Conservation (phyloP, 2,113 vertebrate genomes). For the Cranoglanis bouderius region DNA sequence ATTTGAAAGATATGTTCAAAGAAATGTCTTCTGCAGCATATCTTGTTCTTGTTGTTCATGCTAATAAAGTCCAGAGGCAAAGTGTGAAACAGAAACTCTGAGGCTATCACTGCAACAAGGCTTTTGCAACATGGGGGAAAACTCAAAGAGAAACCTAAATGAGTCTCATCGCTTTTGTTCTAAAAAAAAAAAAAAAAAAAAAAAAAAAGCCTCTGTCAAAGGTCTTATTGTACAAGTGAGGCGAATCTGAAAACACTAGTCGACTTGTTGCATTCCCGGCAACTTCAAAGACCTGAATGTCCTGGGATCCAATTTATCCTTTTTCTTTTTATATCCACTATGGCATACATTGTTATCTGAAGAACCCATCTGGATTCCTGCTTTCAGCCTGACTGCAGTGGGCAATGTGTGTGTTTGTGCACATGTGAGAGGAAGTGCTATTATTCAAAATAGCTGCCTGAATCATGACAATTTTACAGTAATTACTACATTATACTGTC, state of each 20-base stretch:
- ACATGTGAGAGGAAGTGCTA: neutral
- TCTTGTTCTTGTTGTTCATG: conserved; percentile 52
- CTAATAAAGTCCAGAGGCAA: conserved; percentile 25
- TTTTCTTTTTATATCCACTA: conserved; percentile 58
- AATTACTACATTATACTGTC: neutral
- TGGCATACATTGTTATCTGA: conserved; percentile 54
- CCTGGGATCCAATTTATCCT: conserved; percentile 70
- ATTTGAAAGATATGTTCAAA: neutral
- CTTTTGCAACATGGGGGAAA: conserved; percentile 11
- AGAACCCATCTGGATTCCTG: neutral
- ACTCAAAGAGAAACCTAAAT: conserved; percentile 37
- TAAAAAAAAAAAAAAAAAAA: conserved; percentile 31
- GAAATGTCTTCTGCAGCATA: conserved; percentile 4
- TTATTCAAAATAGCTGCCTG: neutral
- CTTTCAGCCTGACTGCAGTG: conserved; percentile 21
- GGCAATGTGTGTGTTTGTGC: neutral
- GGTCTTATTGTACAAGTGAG: conserved; percentile 49
- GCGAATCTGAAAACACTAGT: conserved; percentile 66
- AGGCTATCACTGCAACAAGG: conserved; percentile 17
- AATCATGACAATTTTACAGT: neutral
- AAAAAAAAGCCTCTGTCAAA: conserved; percentile 45
- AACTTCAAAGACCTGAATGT: conserved; percentile 67
- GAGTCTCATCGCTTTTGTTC: conserved; percentile 24
- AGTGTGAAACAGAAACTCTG: conserved; percentile 25
- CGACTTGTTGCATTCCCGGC: conserved; percentile 65